A percentile compares a stretch with the other conserved stretches of the same genome.
phyloP scores from a whole-genome alignment of 2,888 invertebrate genomes.

The Bibio marci region DNA sequence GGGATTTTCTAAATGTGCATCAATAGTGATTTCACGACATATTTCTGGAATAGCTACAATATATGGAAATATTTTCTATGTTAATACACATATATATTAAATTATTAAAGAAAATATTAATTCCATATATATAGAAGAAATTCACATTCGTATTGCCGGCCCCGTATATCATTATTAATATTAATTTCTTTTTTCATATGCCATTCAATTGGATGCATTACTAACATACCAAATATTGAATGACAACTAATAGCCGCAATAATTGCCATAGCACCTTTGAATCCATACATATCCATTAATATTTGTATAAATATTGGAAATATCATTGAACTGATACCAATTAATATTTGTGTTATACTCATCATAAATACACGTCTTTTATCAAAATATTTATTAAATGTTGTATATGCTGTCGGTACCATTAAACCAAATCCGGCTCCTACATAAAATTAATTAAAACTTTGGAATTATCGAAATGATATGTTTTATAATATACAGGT shows the following conservation, averaged over 20 bases:
- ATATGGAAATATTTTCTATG: no score
- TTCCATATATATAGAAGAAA: slow-evolving; percentile 1
- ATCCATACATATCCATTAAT: slow-evolving; percentile 44
- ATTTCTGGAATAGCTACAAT: no score
- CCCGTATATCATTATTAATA: slow-evolving; percentile 21
- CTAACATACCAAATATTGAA: slow-evolving; percentile 46
- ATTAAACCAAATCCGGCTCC: slow-evolving; percentile 57
- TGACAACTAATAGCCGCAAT: slow-evolving; percentile 49
- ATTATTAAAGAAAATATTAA: no score
- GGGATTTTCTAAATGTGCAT: no score
- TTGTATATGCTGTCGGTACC: slow-evolving; percentile 52
- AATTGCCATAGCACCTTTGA: slow-evolving; percentile 48
- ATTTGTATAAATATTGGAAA: slow-evolving; percentile 47
- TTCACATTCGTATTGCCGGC: slow-evolving; percentile 7
- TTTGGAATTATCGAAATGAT: slow-evolving; percentile 23
- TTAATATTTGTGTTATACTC: slow-evolving; percentile 54
- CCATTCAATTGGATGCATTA: slow-evolving; percentile 61
- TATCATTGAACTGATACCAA: slow-evolving; percentile 48
- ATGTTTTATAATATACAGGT: no score
- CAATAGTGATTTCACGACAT: no score
- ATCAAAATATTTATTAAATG: slow-evolving; percentile 58
- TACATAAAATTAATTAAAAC: slow-evolving; percentile 18
- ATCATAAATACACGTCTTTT: slow-evolving; percentile 52
- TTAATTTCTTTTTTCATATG: slow-evolving; percentile 37
- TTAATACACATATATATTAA: no score